Conservation (phyloP, 2,797 vertebrate species). For the Phrynocephalus forsythii region DNA sequence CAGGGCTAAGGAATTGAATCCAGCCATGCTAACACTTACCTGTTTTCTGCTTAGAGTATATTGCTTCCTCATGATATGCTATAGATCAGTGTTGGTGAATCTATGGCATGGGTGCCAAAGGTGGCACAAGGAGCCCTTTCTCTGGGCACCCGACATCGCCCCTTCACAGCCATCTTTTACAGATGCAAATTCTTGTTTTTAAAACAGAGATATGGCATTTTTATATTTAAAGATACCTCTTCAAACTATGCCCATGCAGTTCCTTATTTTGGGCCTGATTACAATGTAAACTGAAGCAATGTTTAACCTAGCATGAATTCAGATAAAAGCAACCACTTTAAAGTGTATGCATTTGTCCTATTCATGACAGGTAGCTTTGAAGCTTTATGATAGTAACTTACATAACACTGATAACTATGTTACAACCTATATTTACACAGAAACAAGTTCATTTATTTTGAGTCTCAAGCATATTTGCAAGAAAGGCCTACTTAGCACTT, state of each 20-base stretch:
- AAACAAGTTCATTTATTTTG: neutral
- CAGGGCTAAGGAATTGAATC: neutral
- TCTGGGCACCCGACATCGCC: too few species aligned
- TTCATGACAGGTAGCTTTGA: neutral
- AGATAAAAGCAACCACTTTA: slow-evolving; percentile 25
- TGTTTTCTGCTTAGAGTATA: neutral
- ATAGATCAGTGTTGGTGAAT: too few species aligned
- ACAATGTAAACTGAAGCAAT: slow-evolving; percentile 3
- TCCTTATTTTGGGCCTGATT: rapidly evolving
- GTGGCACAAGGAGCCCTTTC: too few species aligned
- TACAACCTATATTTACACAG: neutral
- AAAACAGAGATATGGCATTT: neutral
- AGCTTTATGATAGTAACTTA: neutral
- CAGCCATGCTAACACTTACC: neutral
- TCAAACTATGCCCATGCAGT: neutral
- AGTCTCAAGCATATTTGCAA: neutral
- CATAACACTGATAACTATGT: slow-evolving; percentile 7
- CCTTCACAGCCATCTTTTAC: neutral
- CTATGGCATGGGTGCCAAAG: too few species aligned
- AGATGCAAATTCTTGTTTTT: neutral
- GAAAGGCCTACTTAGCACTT: neutral
- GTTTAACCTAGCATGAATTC: slow-evolving; percentile 23
- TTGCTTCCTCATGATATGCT: neutral
- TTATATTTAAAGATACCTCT: neutral
- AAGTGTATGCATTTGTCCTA: slow-evolving; percentile 19